Conservation (phyloP, 1,140 invertebrate species). For the Nasonia giraulti region DNA sequence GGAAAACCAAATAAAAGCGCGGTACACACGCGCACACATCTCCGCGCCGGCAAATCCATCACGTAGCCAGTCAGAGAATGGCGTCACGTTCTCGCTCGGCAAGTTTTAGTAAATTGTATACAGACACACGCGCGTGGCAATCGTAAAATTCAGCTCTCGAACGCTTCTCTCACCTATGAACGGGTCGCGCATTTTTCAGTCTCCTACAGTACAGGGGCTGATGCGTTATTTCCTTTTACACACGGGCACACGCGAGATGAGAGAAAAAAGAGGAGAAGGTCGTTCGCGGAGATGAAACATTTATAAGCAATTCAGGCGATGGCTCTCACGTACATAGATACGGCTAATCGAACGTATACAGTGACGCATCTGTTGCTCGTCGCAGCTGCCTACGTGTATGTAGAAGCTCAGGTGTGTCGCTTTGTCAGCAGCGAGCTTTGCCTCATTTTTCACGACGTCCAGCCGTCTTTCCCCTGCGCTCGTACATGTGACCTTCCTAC, state of each 20-base stretch:
- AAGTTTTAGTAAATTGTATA: neutral
- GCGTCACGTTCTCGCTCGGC: neutral
- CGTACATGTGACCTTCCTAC: neutral
- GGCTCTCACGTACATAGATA: neutral
- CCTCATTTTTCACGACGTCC: neutral
- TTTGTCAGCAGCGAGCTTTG: neutral
- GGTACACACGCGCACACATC: neutral
- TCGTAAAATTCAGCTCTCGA: neutral
- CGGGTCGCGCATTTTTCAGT: neutral
- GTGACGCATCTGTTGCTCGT: neutral
- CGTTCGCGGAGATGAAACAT: neutral
- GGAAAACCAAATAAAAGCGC: neutral
- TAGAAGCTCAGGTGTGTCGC: neutral
- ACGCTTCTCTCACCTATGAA: no score
- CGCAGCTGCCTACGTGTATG: neutral
- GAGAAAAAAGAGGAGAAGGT: neutral
- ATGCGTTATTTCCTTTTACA: neutral
- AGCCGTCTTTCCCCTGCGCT: neutral
- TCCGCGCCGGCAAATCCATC: neutral
- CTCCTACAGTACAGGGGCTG: neutral
- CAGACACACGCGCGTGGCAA: neutral
- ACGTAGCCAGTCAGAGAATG: neutral
- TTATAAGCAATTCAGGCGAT: conserved; percentile 23
- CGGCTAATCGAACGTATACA: conserved; percentile 26
- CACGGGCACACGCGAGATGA: neutral